Base-by-base conservation (phyloP, 2,797 vertebrate genomes). In the Phoxinus dragarum region DNA sequence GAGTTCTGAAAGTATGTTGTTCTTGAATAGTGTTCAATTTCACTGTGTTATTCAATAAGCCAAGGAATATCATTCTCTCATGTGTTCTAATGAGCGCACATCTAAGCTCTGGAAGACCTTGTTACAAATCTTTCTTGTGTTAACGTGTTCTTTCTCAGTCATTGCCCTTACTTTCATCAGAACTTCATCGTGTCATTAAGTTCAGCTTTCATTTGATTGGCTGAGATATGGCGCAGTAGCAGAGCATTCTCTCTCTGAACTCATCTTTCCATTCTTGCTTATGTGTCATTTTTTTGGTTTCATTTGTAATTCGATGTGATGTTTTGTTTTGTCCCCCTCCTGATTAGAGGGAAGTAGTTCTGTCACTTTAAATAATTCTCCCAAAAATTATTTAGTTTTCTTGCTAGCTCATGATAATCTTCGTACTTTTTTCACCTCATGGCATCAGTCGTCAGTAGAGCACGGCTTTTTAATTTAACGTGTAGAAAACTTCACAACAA, bases 91-190 rank as follows among this genome's bases (percentile, higher is more conserved):
- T 61, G 38, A 82, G 36, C 1, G 11, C 68, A 42, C 80, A 61
- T 61, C 38, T 61, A 61, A 59, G 40, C 80, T 42, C 38, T 9
- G 31, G 49, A 54, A 81, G 80, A 71, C 80, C 16, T 81, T 42
- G 31, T 59, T 73, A 73, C 69, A 3, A 14, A 27, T 59, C 42
- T 3, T 59, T 27, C 34, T 21, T 56, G 3, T 59, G 67, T 71
- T 21, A 81, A 40, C 49, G 31, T 54, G 11, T 40, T 76, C 5
- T 71, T 71, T 54, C n/a, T 72, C 68, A 72, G 38, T 42, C 52
- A 40, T 82, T 73, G 68, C 68, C 19, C 4, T 59, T 73, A 61
- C 80, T 82, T 82, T 73, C 80, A 82, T 82, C 80, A 82, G 80
- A 82, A 73, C 54, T 73, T 47, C n/a, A 73, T 82, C 44, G 52